phyloP scores from a whole-genome alignment of 2,113 vertebrate genomes.

The Alethe castanea region DNA sequence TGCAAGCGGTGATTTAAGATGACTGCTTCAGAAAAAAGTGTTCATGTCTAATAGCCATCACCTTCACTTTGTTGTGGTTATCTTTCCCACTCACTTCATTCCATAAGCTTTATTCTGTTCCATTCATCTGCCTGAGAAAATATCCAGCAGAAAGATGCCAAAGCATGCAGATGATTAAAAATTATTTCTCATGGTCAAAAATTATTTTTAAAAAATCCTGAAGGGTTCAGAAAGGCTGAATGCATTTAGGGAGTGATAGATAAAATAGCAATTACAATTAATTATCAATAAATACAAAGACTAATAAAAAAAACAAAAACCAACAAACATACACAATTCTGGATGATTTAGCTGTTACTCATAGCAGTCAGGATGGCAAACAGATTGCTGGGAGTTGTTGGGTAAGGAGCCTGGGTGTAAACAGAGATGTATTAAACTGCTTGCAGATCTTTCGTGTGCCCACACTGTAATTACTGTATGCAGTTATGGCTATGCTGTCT shows the following conservation, averaged over 20 bases:
- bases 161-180: background rate
- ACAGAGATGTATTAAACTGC: background rate
- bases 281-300: background rate
- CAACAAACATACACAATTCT: background rate
- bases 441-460: background rate
- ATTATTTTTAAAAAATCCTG: background rate
- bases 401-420: background rate
- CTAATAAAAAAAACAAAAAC: background rate
- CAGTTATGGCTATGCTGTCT: background rate
- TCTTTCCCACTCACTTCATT: background rate
- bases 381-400: background rate
- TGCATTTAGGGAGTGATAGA: background rate
- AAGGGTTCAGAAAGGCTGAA: background rate
- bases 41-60: background rate
- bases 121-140: background rate
- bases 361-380: background rate
- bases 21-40: background rate
- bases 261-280: background rate
- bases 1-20: background rate
- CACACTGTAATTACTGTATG: background rate
- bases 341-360: background rate
- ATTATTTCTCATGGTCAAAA: background rate
- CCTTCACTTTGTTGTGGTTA: background rate
- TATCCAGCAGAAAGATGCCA: background rate
- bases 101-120: background rate